Base-by-base conservation (phyloP, 2,888 invertebrate species). In the Antheraea yamamai region DNA sequence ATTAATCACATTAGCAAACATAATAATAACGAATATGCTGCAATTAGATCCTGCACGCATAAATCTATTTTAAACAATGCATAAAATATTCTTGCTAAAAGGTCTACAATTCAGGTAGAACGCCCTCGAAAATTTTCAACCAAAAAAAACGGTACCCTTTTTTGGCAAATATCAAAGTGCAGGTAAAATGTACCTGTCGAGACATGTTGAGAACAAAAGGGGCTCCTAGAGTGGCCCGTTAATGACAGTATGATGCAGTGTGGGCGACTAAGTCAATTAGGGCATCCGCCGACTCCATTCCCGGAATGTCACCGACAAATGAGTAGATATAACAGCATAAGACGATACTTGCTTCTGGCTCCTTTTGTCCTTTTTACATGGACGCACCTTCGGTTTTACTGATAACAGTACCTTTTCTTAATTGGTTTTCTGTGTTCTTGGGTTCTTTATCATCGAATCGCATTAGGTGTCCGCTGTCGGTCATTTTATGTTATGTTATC, bases 231-330 rank as follows among this genome's bases (percentile, higher is more conserved):
- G 89, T 87, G 91, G 86, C 81, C 88, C 83, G 88, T 88, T 93
- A 93, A 93, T 94, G 88, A 91, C 87, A 85, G 88, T 90, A 89
- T 90, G 89, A 93, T 91, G 88, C 88, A 88, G 92, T 89, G 94
- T 95, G 92, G 95, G 94, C 94, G 94, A 92, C 90, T 26, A 90
- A 91, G 93, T 94, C 94, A 94, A 94, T 94, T 94, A 95, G 94
- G 89, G 89, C 93, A 93, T 94, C 94, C 94, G 93, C 89, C 92
- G 93, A 87, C 92, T 86, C 91, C 90, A 91, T 95, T 95, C 94
- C 94, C 87, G 92, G 94, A 95, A 94, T 93, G 93, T 90, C 89
- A 87, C 87, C 92, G 88, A 92, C 94, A 93, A 94, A 93, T 94
- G 92, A 92, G 87, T 89, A 87, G 85, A 81, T 93, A 93, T 93